phyloP scores from a whole-genome alignment of 2,113 vertebrate species.

The Mobula hypostoma region DNA sequence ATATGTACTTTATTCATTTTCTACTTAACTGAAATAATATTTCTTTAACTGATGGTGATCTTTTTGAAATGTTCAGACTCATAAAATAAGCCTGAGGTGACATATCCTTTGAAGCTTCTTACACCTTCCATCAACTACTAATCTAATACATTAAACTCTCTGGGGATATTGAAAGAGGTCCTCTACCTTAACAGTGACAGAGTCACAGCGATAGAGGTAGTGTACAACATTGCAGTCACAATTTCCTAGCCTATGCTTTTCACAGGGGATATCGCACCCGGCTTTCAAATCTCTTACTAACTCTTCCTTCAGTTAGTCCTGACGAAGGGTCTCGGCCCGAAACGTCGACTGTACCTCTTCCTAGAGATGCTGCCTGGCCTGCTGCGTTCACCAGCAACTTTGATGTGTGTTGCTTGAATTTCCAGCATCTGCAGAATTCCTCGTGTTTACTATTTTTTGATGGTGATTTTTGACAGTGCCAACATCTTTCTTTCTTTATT shows the following conservation, averaged over 20 bases:
- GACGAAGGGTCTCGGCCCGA: no score
- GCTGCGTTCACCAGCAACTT: no score
- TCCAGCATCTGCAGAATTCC: no score
- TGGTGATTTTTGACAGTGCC: background rate
- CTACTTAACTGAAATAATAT: background rate
- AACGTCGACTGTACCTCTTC: no score
- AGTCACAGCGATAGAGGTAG: no score
- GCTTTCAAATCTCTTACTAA: no score
- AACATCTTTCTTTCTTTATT: no score
- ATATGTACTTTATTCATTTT: background rate
- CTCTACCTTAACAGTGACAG: background rate
- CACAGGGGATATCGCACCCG: background rate
- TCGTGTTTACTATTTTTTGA: background rate
- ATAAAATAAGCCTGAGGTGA: background rate
- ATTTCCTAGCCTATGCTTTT: background rate
- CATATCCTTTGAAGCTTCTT: background rate
- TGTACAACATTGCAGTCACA: no score
- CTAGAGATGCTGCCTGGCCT: no score
- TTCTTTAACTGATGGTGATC: background rate
- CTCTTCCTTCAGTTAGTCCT: no score
- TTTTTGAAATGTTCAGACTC: background rate
- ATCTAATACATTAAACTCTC: background rate
- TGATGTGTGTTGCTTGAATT: no score
- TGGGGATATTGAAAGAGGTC: background rate
- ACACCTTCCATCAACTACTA: background rate